These are phyloP conservation scores for Drosophila ficusphila DNA, from an alignment of 1,140 invertebrate genomes.

Conservation along the genomic window DNA sequence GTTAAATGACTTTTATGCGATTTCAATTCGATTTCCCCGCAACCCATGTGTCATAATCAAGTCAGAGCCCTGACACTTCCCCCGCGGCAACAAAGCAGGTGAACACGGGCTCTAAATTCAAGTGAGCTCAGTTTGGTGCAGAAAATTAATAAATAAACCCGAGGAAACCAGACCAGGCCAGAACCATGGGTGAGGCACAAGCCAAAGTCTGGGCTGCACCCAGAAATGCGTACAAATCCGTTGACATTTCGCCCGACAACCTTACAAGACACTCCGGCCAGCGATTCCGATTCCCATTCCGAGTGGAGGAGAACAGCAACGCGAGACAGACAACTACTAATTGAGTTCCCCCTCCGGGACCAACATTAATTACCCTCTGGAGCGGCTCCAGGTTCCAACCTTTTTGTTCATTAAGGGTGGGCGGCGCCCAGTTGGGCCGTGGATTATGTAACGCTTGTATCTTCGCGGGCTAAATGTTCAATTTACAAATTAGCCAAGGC, in stretches of 20 bases:
- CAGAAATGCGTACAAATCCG: slow-evolving; percentile 63
- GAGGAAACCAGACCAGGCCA: not conserved
- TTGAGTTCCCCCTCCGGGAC: slow-evolving; percentile 36
- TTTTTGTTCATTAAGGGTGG: slow-evolving; percentile 60
- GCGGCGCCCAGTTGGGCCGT: slow-evolving; percentile 28
- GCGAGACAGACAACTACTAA: slow-evolving; percentile 49
- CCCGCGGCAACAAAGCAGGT: slow-evolving; percentile 43
- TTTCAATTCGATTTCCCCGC: slow-evolving; percentile 15
- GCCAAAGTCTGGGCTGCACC: slow-evolving; percentile 64
- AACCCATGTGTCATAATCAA: slow-evolving; percentile 50
- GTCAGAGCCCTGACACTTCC: slow-evolving; percentile 41
- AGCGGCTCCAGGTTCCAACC: slow-evolving; percentile 12
- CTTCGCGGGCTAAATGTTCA: slow-evolving; percentile 34
- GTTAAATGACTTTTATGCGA: slow-evolving; percentile 29
- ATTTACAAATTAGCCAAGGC: slow-evolving; percentile 59
- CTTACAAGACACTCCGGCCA: slow-evolving; percentile 34
- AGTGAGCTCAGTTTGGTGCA: not conserved
- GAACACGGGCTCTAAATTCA: slow-evolving; percentile 50
- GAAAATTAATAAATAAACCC: not conserved
- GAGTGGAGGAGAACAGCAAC: slow-evolving; percentile 16
- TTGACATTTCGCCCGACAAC: slow-evolving; percentile 68
- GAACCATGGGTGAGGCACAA: slow-evolving; percentile 57
- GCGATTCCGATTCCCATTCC: too few species aligned
- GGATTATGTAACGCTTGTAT: slow-evolving; percentile 58
- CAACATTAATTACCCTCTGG: slow-evolving; percentile 41